Base-by-base conservation (phyloP, 2,888 invertebrate species). In the Villa cingulata region DNA sequence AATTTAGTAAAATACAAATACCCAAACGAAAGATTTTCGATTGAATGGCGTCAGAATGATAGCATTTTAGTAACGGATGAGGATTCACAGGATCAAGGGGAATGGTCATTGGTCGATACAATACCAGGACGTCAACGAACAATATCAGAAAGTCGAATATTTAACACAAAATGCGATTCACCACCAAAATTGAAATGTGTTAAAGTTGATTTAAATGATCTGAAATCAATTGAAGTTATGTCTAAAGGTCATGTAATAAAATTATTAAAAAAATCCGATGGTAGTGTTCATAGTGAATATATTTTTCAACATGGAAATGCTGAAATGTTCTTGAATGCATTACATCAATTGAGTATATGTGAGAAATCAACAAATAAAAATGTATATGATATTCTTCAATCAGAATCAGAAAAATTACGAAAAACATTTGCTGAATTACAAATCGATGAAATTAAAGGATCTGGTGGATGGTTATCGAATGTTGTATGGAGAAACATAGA, bases 281-380 rank as follows among this genome's bases (percentile, higher is more conserved):
- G 81, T 76, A 81, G 43, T 2, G 43, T 63, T 6, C 65, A 69
- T 50, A 63, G 83, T 52, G 82, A 85, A 6, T 86, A 94, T 62
- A 83, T 86, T 62, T 92, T 94, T 69, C 88, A 88, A 63, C 80
- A 85, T 56, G 88, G 86, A 0, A 89, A 90, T 57, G 87, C 88
- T 1, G 85, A 86, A 58, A 77, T 80, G 47, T 69, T 70, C 51
- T 59, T 70, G 16, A 57, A 60, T 5, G 62, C 62, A 14, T 61
- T 70, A 59, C 60, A 61, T 2, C 62, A 62, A 36, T 52, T 60
- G 19, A 63, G 65, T 54, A 57, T 66, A 16, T 58, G 68, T 19
- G 64, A 63, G 41, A 56, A 53, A 37, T 54, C 57, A 3, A 76
- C 80, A 50, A 75, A 81, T 50, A 87, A 88, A 55, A 77, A 81